Base-by-base conservation (phyloP, 2,113 vertebrate genomes). In the Sinocyclocheilus maitianheensis region DNA sequence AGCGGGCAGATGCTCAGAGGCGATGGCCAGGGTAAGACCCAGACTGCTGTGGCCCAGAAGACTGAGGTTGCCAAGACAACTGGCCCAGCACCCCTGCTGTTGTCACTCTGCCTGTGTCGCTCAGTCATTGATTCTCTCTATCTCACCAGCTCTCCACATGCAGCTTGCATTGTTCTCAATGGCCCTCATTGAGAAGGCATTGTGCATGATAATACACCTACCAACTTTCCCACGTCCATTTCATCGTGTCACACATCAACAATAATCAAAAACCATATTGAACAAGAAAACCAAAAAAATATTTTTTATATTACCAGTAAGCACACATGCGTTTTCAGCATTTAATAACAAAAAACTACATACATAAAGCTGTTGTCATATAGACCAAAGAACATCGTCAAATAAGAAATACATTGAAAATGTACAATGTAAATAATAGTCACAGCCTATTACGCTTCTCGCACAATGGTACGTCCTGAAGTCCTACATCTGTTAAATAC, bases 31-130 rank as follows among this genome's bases (percentile, higher is more conserved):
- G 86, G 89, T 85, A 67, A 79, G 83, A 88, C 85, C 87, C 89
- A 88, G 62, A 78, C 87, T 87, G 84, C 83, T 75, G 51, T 87
- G 89, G 87, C 85, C 87, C 89, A 87, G 83, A 87, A 90, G 87
- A 78, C 83, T 88, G 80, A 81, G 85, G 89, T 90, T 90, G 89
- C 89, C 89, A 88, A 88, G 89, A 90, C 89, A 90, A 90, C 89
- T 90, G 89, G 87, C 85, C 85, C 87, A 88, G 89, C 84, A 88
- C 87, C 89, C 89, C 89, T 87, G 87, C 89, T 90, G 89, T 87
- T 90, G 89, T 85, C 87, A 90, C 89, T 90, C 89, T 60, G 86
- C 84, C 77, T 82, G 77, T 88, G 87, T 85, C 82, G 82, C 87
- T 88, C 87, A 79, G 85, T 88, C 89, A 90, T 90, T 88, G 87